A percentile compares a stretch with the other conserved stretches of the same genome.
Evolutionary conservation across 2,888 invertebrate genomes (phyloP).

Genomic region (Drosophila buzzatii): DNA sequence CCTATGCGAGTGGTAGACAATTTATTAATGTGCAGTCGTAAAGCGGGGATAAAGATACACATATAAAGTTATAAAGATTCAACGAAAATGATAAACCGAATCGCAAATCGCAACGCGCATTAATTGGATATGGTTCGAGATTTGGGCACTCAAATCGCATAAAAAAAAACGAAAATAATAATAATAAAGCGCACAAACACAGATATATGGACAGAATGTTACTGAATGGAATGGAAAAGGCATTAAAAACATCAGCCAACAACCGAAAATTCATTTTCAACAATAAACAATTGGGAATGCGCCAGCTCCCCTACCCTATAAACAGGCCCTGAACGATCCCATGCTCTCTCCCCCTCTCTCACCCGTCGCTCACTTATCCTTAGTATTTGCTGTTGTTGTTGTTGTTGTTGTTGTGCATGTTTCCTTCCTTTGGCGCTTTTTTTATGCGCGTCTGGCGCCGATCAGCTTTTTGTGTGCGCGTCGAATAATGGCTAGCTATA

Average conservation of each 20-base stretch:
- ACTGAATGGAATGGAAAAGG: slow-evolving; percentile 43
- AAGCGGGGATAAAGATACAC: slow-evolving; percentile 48
- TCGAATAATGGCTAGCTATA: slow-evolving; percentile 22
- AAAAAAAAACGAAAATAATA: slow-evolving; percentile 29
- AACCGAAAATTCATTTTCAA: slow-evolving; percentile 41
- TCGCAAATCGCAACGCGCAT: slow-evolving; percentile 51
- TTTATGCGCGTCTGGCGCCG: slow-evolving; percentile 75
- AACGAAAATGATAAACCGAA: slow-evolving; percentile 38
- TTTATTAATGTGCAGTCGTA: slow-evolving; percentile 68
- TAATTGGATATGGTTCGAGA: slow-evolving; percentile 49
- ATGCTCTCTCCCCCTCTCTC: background rate
- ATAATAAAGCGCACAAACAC: slow-evolving; percentile 29
- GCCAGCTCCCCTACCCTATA: slow-evolving; percentile 27
- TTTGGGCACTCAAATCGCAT: slow-evolving; percentile 26
- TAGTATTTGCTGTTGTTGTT: slow-evolving; percentile 3
- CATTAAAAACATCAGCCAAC: slow-evolving; percentile 44
- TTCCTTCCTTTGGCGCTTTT: slow-evolving; percentile 35
- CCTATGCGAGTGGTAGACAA: slow-evolving; percentile 20
- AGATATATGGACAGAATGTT: slow-evolving; percentile 12
- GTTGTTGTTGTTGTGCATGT: slow-evolving; percentile 51
- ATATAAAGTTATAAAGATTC: slow-evolving; percentile 41
- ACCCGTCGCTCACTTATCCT: background rate
- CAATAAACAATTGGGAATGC: slow-evolving; percentile 68
- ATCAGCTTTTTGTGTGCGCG: slow-evolving; percentile 26
- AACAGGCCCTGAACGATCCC: slow-evolving; percentile 7